Conservation (phyloP, 2,888 invertebrate genomes). For the Phania funesta region DNA sequence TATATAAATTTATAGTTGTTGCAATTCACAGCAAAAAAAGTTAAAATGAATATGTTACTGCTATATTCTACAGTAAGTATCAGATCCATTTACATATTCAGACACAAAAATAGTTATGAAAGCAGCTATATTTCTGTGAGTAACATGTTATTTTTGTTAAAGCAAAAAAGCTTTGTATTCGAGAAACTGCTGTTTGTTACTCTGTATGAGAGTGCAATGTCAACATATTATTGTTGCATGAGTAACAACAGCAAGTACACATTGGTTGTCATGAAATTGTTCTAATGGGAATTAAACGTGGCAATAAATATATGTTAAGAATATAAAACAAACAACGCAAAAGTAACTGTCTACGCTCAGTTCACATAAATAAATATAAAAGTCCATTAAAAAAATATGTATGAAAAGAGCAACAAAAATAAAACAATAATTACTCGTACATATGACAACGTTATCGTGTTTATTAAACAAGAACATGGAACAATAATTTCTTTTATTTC, state of each 20-base stretch:
- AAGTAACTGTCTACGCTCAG: slow-evolving; percentile 11
- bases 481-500: background rate
- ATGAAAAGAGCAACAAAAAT: background rate
- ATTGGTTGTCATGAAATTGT: slow-evolving; percentile 74
- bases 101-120: too few relatives aligned
- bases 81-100: too few relatives aligned
- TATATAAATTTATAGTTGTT: background rate
- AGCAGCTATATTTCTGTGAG: too few relatives aligned
- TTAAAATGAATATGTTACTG: too few relatives aligned
- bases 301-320: slow-evolving; percentile 74
- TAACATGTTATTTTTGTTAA: too few relatives aligned
- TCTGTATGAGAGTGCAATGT: background rate
- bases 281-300: slow-evolving; percentile 75
- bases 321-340: slow-evolving; percentile 30
- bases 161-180: too few relatives aligned
- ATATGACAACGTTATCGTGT: slow-evolving; percentile 56
- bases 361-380: slow-evolving; percentile 17
- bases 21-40: too few relatives aligned
- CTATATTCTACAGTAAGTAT: too few relatives aligned
- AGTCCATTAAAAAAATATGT: background rate
- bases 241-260: slow-evolving; percentile 8
- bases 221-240: slow-evolving; percentile 28
- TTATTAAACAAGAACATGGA: slow-evolving; percentile 22
- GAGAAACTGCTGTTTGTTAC: too few relatives aligned
- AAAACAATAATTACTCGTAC: background rate